Evolutionary conservation across 2,797 vertebrate species (phyloP), one percentile per base, ranked within the genome.

Genomic region (Florisuga fusca): DNA sequence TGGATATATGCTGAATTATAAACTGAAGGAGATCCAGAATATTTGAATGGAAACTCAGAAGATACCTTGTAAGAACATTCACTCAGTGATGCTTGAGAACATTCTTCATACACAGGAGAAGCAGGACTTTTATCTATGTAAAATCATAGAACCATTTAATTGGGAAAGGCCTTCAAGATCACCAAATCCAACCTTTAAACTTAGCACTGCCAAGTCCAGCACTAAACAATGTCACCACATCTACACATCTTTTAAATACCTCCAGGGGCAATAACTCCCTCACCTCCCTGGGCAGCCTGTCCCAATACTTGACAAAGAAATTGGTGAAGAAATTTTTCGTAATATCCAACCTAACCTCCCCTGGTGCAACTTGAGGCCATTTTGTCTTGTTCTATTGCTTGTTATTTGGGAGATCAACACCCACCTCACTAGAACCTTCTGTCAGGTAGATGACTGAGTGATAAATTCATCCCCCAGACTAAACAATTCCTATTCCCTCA

Each of bases 191-290:
- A 25, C 10, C 4, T 22, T 21, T 46, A 46, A 46, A 46, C 46
- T 21, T 14, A 41, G 0, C 57, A 54, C 20, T 33, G 29, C 29
- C 16, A 69, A 17, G 10, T 38, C 50, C 41, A 71, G 9, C 71
- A 25, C 18, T 33, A 64, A 55, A 27, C 23, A 33, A 48, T 5
- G 4, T 41, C 41, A 6, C 4, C 6, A 27, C 6, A 9, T 27
- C 19, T 57, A 27, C 27, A 5, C 0, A 0, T 41, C 43, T 57
- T 36, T 48, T 29, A 48, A 48, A 55, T 22, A 38, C 12, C 8
- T 33, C 18, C 50, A 46, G 59, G 10, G 55, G 46, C 16, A 14
- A 13, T 12, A 19, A 53, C 10, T 68, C 33, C 5, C 21, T 33
- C 7, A 27, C 50, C 26, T n/a, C 33, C 41, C 45, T 38, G 8